These are phyloP conservation scores for Isurus oxyrinchus DNA, from an alignment of 2,113 vertebrate genomes.

Conservation along the genomic window DNA sequence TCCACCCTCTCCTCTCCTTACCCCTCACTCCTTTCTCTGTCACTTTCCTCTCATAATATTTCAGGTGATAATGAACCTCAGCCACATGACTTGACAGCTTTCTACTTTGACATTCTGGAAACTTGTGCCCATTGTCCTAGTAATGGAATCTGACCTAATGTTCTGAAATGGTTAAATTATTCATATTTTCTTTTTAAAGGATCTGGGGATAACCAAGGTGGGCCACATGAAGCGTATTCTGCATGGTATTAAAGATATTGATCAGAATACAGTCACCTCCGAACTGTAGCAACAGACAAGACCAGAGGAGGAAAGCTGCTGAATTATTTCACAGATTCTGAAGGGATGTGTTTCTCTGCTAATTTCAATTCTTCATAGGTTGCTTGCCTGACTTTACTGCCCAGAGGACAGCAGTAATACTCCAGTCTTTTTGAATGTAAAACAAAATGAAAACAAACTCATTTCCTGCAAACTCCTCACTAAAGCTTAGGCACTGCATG, in stretches of 20 bases:
- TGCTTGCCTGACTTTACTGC: background rate
- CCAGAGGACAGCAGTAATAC: background rate
- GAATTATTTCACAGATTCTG: background rate
- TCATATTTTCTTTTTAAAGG: conserved; percentile 46
- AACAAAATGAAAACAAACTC: background rate
- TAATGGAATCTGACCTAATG: background rate
- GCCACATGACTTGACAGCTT: background rate
- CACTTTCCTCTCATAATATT: background rate
- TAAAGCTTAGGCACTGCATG: background rate
- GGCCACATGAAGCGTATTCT: conserved; percentile 52
- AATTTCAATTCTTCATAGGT: background rate
- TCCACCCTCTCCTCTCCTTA: background rate
- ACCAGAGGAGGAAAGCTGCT: background rate
- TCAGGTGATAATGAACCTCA: background rate
- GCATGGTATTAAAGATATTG: conserved; percentile 53
- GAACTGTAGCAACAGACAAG: background rate
- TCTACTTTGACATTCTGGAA: background rate
- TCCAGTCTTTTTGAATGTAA: background rate
- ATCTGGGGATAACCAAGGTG: conserved; percentile 58
- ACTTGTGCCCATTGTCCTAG: background rate
- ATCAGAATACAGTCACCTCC: background rate
- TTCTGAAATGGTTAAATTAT: background rate
- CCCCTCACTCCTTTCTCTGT: background rate
- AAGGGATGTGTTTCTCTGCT: background rate
- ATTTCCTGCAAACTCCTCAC: background rate